Conservation (phyloP, 2,888 invertebrate species). For the Caenorhabditis angaria region DNA sequence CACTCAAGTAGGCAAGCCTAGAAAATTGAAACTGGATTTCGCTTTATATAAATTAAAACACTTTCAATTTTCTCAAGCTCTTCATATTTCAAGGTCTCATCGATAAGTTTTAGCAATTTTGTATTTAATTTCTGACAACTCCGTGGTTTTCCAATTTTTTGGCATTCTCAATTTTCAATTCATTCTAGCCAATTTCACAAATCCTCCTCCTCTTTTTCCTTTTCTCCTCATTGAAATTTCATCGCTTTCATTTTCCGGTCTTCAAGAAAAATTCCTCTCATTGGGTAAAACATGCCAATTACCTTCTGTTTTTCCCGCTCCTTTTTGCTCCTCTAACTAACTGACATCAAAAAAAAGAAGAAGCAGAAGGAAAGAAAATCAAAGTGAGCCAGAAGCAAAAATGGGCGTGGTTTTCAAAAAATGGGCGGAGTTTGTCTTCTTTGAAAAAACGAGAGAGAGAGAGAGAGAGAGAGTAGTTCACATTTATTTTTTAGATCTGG, state of each 20-base stretch:
- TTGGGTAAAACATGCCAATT: not conserved
- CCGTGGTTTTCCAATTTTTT: no score
- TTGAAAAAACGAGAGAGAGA: not conserved
- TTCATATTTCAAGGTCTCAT: no score
- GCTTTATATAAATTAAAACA: no score
- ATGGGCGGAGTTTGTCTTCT: slow-evolving; percentile 26
- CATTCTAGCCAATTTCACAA: no score
- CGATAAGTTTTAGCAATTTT: no score
- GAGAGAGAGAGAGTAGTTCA: slow-evolving; percentile 3
- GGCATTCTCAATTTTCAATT: no score
- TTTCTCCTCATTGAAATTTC: not conserved
- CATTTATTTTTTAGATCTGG: not conserved
- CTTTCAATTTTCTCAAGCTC: no score
- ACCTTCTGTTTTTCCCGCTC: not conserved
- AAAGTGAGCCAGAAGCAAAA: not conserved
- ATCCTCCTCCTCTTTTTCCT: slow-evolving; percentile 3
- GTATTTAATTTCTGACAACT: no score
- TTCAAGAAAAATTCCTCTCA: slow-evolving; percentile 3
- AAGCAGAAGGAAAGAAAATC: not conserved
- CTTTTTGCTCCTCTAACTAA: not conserved
- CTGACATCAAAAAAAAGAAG: not conserved
- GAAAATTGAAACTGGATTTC: no score
- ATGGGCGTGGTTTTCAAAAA: slow-evolving; percentile 17
- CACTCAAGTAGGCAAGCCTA: no score
- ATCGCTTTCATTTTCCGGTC: not conserved